Percentiles rank a stretch among this genome's conserved stretches.
phyloP scores from a whole-genome alignment of 2,113 vertebrate genomes.

The Helogale parvula region DNA sequence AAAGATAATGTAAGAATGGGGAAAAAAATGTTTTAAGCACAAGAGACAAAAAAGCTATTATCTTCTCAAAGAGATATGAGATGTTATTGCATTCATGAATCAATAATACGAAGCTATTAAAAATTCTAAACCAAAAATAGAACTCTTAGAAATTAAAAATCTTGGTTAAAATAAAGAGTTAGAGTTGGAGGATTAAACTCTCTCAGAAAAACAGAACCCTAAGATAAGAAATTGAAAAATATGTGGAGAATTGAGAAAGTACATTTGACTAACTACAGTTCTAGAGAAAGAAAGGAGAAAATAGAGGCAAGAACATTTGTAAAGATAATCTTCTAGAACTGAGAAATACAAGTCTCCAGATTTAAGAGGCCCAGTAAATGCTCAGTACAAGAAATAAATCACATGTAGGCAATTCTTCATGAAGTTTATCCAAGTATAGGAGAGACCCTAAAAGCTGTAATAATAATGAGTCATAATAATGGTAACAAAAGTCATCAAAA shows the following conservation, averaged over 20 bases:
- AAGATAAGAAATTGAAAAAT: not conserved
- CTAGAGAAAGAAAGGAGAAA: not conserved
- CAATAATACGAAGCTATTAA: not conserved
- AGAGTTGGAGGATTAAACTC: not conserved
- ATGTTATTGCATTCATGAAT: not conserved
- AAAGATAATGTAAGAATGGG: not conserved
- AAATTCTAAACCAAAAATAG: not conserved
- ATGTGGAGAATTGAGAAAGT: not conserved
- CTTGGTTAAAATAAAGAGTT: not conserved
- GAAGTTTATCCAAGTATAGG: not conserved
- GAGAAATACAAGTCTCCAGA: not conserved
- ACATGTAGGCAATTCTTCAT: not conserved
- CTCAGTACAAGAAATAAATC: not conserved
- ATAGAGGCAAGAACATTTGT: not conserved
- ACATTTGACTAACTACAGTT: not conserved
- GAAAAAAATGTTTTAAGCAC: not conserved
- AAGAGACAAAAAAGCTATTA: not conserved
- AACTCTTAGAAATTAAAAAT: not conserved
- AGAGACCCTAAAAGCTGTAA: not conserved
- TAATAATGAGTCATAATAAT: not conserved
- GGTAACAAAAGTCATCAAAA: not conserved
- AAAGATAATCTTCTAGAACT: not conserved
- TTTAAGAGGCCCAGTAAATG: not conserved
- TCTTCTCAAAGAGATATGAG: not conserved
- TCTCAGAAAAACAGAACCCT: not conserved